Base-by-base conservation (phyloP, 2,888 invertebrate genomes). In the Laothoe populi region DNA sequence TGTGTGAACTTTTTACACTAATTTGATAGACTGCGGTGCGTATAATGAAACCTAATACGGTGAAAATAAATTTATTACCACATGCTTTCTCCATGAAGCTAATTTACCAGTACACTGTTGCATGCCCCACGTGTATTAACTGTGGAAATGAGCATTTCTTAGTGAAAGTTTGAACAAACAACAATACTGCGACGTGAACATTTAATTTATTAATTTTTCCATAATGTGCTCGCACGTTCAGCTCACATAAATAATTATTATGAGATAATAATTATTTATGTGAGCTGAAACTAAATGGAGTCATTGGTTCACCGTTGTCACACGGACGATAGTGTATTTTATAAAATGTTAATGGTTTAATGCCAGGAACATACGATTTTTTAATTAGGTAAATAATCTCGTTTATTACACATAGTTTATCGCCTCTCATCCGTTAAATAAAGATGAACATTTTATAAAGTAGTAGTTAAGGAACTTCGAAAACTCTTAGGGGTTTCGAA, bases 111-210 rank as follows among this genome's bases (percentile, higher is more conserved):
- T 19, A 53, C 19, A 35, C 19, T 53, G 53, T 63, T 63, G 61
- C 53, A 46, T 61, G 63, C 46, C 42, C 8, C 26, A 59, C 45
- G 45, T 64, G 65, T 62, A 73, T 71, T 77, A 77, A 72, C 74
- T 74, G 76, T 78, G 77, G 78, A 81, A 83, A 78, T 79, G 74
- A 75, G 74, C 76, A 74, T 75, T 79, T 74, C 70, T 69, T 66
- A 75, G 76, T 75, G 79, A 79, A 81, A 83, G 83, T 82, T 79
- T 75, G 73, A 70, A 70, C 64, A 66, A 71, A 70, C 70, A 67
- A 69, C 66, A 35, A 35, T 69, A 68, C 75, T 75, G 73, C 69
- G 72, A 70, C 70, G 73, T 74, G 74, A 75, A 72, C 73, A 73
- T 72, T 77, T 78, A 75, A 80, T 80, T 77, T 53, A 35, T 53